Evolutionary conservation across 2,797 vertebrate species (phyloP).

Genomic region (Hemibagrus guttatus): DNA sequence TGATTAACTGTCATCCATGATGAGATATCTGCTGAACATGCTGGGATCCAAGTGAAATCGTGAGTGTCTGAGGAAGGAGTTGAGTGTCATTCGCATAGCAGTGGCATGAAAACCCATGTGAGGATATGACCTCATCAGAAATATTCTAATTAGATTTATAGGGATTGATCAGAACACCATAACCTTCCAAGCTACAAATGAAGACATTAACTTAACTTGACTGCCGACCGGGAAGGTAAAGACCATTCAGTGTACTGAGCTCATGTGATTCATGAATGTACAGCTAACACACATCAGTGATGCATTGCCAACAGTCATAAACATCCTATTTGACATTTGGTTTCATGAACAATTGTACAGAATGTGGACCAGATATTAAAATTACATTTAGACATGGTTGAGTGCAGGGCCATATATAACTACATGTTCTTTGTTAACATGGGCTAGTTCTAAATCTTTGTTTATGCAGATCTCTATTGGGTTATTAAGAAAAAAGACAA

Average conservation of each 20-base stretch:
- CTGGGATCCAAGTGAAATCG: too few relatives aligned
- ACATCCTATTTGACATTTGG: background rate
- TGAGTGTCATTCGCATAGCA: too few relatives aligned
- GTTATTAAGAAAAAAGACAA: background rate
- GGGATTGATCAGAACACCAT: background rate
- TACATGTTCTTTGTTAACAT: background rate
- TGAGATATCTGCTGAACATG: too few relatives aligned
- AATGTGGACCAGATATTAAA: background rate
- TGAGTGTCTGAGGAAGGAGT: too few relatives aligned
- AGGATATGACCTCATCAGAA: too few relatives aligned
- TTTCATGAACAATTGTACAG: background rate
- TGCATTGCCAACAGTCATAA: conserved; percentile 1
- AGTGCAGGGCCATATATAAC: background rate
- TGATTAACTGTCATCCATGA: too few relatives aligned
- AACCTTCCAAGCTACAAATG: background rate
- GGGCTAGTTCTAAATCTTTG: background rate
- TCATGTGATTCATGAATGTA: background rate
- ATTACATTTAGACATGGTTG: background rate
- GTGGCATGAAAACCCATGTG: too few relatives aligned
- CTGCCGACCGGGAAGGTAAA: background rate
- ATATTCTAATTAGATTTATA: background rate
- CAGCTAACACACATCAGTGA: background rate
- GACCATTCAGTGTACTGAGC: background rate
- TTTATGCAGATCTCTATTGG: background rate
- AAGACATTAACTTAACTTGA: background rate